Evolutionary conservation across 2,113 vertebrate species (phyloP).

Genomic region (Riparia riparia): DNA sequence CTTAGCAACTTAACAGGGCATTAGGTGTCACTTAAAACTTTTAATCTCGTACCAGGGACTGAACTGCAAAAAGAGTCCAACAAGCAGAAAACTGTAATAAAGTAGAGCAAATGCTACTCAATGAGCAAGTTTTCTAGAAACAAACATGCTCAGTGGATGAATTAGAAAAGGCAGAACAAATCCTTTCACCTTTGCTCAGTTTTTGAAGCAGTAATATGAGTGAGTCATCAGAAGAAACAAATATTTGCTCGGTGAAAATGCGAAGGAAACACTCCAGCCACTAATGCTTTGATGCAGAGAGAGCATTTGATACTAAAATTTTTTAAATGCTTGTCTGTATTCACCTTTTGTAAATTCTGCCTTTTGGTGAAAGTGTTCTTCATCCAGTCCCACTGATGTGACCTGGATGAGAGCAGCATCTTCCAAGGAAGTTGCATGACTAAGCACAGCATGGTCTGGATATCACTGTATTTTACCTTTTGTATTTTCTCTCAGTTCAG

Average conservation of each 20-base stretch:
- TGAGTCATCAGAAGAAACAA: not conserved
- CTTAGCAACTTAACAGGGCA: conserved; percentile 40
- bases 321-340: not conserved
- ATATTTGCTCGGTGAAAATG: not conserved
- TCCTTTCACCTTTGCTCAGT: not conserved
- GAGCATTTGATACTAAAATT: not conserved
- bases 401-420: not conserved
- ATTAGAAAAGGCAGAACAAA: not conserved
- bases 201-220: not conserved
- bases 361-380: not conserved
- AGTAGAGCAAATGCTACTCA: not conserved
- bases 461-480: conserved; percentile 45
- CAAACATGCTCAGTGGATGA: not conserved
- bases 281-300: not conserved
- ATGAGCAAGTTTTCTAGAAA: not conserved
- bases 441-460: not conserved
- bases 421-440: not conserved
- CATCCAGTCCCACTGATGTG: not conserved
- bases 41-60: not conserved
- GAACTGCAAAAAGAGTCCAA: not conserved
- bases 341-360: not conserved
- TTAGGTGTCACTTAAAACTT: conserved; percentile 44
- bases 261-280: not conserved
- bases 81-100: not conserved
- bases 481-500: conserved; percentile 41